Conservation (phyloP, 2,113 vertebrate genomes). For the Gracilinanus agilis region DNA sequence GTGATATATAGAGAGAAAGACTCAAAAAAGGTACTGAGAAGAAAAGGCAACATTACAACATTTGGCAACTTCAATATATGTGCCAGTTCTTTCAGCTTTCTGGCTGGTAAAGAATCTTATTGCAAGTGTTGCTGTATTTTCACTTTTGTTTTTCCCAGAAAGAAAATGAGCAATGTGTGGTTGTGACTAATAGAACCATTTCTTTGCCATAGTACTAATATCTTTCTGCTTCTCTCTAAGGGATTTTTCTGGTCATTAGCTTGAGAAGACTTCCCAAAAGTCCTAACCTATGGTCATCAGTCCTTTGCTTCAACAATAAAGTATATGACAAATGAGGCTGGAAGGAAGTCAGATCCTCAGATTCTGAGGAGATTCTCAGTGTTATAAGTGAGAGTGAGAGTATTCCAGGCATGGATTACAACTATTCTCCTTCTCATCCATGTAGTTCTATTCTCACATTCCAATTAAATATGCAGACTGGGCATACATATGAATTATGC, state of each 20-base stretch:
- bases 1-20: background rate
- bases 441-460: too few species aligned
- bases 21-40: background rate
- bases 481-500: too few species aligned
- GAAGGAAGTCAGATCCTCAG: too few species aligned
- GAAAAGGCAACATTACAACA: background rate
- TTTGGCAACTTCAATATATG: background rate
- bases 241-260: background rate
- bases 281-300: background rate
- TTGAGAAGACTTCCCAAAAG: background rate
- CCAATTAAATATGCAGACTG: too few species aligned
- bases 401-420: too few species aligned
- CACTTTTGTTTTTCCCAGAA: background rate
- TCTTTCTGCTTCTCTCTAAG: background rate
- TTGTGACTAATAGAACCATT: background rate
- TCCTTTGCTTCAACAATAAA: background rate
- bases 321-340: background rate
- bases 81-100: background rate
- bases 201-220: background rate
- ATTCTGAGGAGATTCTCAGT: too few species aligned
- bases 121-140: background rate
- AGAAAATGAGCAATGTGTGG: background rate
- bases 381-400: too few species aligned
- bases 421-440: too few species aligned
- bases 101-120: background rate